These are phyloP conservation scores for Loriculus beryllinus DNA, from an alignment of 2,797 vertebrate genomes.

Conservation along the genomic window DNA sequence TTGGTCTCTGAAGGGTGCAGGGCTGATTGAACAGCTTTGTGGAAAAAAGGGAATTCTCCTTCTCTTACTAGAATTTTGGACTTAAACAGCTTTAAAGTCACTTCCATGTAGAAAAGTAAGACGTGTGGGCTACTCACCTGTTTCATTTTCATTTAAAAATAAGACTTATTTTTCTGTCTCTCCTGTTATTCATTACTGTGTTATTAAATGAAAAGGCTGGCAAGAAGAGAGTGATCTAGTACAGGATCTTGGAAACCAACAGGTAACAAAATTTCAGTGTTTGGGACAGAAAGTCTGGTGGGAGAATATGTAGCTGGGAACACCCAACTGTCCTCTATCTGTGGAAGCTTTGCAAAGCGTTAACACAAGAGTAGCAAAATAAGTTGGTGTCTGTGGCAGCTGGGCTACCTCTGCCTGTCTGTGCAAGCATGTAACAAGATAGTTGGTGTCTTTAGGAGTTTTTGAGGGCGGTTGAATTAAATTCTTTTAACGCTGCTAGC, in stretches of 20 bases:
- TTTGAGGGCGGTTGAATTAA: not conserved
- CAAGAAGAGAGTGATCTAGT: not conserved
- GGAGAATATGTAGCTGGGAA: not conserved
- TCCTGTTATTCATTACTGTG: not conserved
- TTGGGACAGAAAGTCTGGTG: not conserved
- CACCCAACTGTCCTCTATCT: fast-evolving
- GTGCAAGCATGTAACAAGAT: not conserved
- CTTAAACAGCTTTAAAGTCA: not conserved
- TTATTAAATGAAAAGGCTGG: not conserved
- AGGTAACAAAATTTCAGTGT: not conserved
- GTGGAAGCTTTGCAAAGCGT: not conserved
- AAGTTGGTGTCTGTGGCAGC: not conserved
- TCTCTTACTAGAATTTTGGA: not conserved
- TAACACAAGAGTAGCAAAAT: not conserved
- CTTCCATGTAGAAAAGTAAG: not conserved
- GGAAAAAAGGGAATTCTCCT: not conserved
- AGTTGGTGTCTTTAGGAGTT: not conserved
- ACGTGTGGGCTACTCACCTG: not conserved
- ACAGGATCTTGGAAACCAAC: not conserved
- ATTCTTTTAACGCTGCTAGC: not conserved
- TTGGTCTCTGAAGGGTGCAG: not conserved
- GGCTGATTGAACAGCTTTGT: not conserved
- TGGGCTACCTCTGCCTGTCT: not conserved
- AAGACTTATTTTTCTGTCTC: not conserved
- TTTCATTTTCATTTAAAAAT: not conserved